Evolutionary conservation across 64 coral and sea anemone species (phyloP).

Genomic region (Catalaphyllia jardinei): DNA sequence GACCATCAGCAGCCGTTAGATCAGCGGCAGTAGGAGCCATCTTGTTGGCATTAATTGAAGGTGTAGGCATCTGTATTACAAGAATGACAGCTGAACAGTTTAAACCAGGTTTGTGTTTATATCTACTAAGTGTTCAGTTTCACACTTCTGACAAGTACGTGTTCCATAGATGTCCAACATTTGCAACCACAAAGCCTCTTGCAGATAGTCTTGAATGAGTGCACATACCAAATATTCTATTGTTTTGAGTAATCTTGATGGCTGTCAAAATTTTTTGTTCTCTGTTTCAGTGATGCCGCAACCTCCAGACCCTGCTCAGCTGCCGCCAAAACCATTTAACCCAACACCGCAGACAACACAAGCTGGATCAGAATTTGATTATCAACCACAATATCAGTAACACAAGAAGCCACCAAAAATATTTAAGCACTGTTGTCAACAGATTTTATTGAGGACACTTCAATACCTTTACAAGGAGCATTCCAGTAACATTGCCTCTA

Average conservation of each 20-base stretch:
- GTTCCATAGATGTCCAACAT: too few relatives aligned
- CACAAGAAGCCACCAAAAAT: not conserved
- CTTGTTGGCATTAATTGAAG: constrained; percentile 93
- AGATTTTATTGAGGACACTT: constrained; percentile 1
- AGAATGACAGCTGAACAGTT: constrained; percentile 99
- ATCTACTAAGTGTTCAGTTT: not conserved
- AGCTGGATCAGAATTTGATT: constrained; percentile 78
- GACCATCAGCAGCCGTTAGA: constrained; percentile 85
- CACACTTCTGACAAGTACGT: too few relatives aligned
- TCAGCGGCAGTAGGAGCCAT: constrained; percentile 95
- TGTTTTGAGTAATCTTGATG: not conserved
- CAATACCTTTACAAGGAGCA: not conserved
- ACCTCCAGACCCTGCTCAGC: constrained; percentile 88
- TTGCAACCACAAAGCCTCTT: too few relatives aligned
- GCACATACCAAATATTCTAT: too few relatives aligned
- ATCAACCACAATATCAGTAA: constrained; percentile 92
- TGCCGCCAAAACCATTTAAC: constrained; percentile 75
- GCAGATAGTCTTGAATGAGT: too few relatives aligned
- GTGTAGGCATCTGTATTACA: constrained; percentile 95
- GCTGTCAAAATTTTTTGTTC: not conserved
- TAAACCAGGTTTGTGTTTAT: constrained; percentile 84
- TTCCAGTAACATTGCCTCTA: not conserved
- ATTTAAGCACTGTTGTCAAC: not conserved
- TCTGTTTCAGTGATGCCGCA: constrained; percentile 87
- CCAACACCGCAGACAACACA: constrained; percentile 61